phyloP scores from a whole-genome alignment of 2,797 vertebrate genomes.

The Streptopelia turtur region DNA sequence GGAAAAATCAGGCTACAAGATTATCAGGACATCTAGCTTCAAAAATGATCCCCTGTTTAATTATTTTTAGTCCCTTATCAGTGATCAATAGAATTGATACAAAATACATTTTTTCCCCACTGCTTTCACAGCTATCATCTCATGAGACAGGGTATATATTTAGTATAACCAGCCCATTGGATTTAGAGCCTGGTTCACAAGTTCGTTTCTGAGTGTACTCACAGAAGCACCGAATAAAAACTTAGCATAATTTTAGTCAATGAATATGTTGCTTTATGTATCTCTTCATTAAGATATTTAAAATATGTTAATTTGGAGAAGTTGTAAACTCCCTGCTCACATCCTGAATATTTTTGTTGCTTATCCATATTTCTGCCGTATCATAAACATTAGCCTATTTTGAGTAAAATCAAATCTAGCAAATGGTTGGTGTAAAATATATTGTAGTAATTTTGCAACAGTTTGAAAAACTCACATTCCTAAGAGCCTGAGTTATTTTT shows the following conservation, averaged over 20 bases:
- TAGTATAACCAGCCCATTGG: neutral
- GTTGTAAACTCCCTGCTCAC: neutral
- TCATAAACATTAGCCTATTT: neutral
- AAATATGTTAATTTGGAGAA: neutral
- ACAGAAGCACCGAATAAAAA: neutral
- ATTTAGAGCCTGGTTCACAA: neutral
- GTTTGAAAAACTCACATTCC: neutral
- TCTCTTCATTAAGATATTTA: neutral
- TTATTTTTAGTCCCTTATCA: neutral
- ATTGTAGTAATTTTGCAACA: neutral
- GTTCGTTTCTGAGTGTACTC: neutral
- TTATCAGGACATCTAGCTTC: neutral
- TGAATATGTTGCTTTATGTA: neutral
- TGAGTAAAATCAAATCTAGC: neutral
- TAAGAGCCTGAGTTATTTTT: neutral
- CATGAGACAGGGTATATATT: neutral
- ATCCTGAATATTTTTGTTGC: neutral
- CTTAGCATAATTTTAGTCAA: neutral
- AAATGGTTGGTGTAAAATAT: neutral
- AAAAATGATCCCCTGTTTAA: neutral
- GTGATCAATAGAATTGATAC: neutral
- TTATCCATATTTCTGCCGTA: neutral
- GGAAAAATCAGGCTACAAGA: conserved; percentile 21
- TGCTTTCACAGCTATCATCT: neutral
- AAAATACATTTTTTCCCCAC: neutral